These are phyloP conservation scores for Miniopterus natalensis DNA, from an alignment of 2,113 vertebrate species.

Conservation along the genomic window DNA sequence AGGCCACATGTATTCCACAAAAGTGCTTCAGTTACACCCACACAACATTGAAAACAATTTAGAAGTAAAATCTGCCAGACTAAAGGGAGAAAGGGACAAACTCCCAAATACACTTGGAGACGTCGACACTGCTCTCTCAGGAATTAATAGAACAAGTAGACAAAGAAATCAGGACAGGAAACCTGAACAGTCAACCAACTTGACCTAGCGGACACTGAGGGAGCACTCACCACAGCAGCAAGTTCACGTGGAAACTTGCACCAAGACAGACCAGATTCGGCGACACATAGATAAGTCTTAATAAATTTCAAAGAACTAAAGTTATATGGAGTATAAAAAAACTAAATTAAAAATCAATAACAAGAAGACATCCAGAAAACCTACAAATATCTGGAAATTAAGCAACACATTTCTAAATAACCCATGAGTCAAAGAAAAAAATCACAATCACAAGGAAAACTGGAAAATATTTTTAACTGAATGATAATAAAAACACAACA, in stretches of 20 bases:
- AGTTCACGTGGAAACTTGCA: rapidly evolving
- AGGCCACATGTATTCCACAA: background rate
- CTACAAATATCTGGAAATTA: constrained; percentile 7
- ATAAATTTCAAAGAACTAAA: background rate
- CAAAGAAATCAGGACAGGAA: background rate
- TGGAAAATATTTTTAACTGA: background rate
- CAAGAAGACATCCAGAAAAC: background rate
- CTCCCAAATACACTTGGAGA: background rate
- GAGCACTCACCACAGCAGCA: background rate
- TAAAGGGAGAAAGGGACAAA: background rate
- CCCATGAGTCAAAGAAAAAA: constrained; percentile 28
- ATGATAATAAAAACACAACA: background rate
- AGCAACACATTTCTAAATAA: constrained; percentile 1
- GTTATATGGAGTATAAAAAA: background rate
- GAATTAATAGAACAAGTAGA: background rate
- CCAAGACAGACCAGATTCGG: rapidly evolving
- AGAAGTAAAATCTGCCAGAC: background rate
- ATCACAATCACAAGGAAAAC: background rate
- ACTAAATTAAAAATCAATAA: background rate
- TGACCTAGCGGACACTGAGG: rapidly evolving
- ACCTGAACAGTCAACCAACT: background rate
- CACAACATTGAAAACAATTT: background rate
- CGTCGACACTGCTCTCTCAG: background rate
- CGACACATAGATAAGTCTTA: background rate
- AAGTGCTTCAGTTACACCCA: background rate